Evolutionary conservation across 2,113 vertebrate genomes (phyloP), one percentile per base, ranked within the genome.

Genomic region (Thymallus thymallus): DNA sequence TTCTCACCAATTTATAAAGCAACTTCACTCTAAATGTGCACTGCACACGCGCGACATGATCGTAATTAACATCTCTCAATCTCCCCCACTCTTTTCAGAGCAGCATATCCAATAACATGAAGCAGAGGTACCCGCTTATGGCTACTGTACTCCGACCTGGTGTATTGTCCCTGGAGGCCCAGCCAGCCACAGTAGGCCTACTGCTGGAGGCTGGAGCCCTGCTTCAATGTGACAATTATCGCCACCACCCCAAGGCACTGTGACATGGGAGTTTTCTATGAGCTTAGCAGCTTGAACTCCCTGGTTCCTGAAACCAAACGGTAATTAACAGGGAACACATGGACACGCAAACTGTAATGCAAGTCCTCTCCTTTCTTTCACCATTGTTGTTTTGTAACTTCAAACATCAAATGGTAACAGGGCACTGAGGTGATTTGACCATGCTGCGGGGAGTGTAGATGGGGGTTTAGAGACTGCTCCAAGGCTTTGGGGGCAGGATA

Each of bases 341-440:
- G 63, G 73, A 75, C 73, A 78, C 30, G 29, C 76, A 78, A 45
- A 72, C 63, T 56, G 81, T 84, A 81, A 90, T 56, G 81, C 72
- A 82, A 83, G 68, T 84, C 76, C 66, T 55, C 72, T 66, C 82
- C 76, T 84, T 86, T 89, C 80, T 84, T 18, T 69, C 82, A 73
- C 60, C 35, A 24, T 64, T 88, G 73, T 79, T 80, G 73, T 88
- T 87, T 86, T 84, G 76, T 81, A 76, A 82, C 30, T 63, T 68
- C 85, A 51, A 41, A 41, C 9, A 73, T 78, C 55, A 67, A 69
- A 68, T 64, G 3, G 84, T 87, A 88, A 91, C 22, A 65, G 77
- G 82, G 89, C 84, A 51, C 84, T 69, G 74, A 76, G 71, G 48
- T 72, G 77, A 81, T 80, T 84, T 80, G 69, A 74, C 78, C 1